phyloP scores from a whole-genome alignment of 2,113 vertebrate species.

The Silurus meridionalis region DNA sequence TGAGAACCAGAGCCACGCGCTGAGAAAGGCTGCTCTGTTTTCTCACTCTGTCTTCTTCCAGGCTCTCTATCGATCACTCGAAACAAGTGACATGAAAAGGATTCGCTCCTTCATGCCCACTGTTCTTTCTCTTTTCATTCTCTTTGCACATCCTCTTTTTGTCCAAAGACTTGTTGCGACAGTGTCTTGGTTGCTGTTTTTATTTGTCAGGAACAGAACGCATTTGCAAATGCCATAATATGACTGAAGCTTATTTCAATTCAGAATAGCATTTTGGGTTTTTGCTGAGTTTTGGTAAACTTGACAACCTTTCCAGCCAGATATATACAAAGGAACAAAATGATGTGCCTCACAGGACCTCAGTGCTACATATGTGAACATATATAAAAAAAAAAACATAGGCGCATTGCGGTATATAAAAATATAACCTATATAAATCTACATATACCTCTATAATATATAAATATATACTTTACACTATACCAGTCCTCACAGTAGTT shows the following conservation, averaged over 20 bases:
- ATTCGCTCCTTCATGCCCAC: background rate
- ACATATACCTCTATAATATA: too few species aligned
- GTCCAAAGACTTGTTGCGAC: background rate
- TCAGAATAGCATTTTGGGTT: background rate
- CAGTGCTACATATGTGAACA: too few species aligned
- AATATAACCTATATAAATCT: too few species aligned
- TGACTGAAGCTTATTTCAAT: background rate
- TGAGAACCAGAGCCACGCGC: slow-evolving; percentile 58
- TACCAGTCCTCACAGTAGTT: background rate
- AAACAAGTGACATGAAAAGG: background rate
- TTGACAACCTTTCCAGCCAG: background rate
- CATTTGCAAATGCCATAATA: background rate
- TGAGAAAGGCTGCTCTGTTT: slow-evolving; percentile 52
- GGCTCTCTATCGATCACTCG: background rate
- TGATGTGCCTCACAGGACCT: too few species aligned
- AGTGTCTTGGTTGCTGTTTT: background rate
- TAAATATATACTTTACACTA: background rate
- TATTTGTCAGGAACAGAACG: background rate
- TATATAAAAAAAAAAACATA: too few species aligned
- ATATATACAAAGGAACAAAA: background rate
- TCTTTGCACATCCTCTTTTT: slow-evolving; percentile 1
- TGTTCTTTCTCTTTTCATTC: background rate
- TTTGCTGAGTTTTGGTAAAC: background rate
- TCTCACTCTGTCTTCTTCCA: background rate
- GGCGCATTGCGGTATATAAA: too few species aligned